Base-by-base conservation (phyloP, 2,888 invertebrate genomes). In the Cerastis leucographa region DNA sequence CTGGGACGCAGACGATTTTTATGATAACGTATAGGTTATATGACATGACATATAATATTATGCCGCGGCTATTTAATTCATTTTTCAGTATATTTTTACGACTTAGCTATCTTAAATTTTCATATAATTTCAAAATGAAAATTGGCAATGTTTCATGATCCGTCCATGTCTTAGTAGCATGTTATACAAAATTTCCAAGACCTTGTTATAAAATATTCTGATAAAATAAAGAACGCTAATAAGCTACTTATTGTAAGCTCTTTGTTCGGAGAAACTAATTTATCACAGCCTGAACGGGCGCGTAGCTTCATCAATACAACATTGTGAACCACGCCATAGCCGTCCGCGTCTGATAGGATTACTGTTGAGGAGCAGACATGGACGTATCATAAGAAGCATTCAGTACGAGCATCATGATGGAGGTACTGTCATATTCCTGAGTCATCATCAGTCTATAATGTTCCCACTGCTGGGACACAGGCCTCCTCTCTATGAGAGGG, bases 261-360 rank as follows among this genome's bases (percentile, higher is more conserved):
- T 59, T 51, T 73, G 51, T 62, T 70, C 46, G 22, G 61, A 67
- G 22, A 54, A 62, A 46, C 12, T 66, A 62, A 78, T 72, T 83
- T 70, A 59, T 72, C 51, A 7, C 19, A 74, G 65, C 40, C 42
- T n/a, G 22, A 62, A 66, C 0, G 35, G 59, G 54, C 40, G 49
- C 54, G 46, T 29, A 25, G 35, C n/a, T 61, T 64, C 49, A 25
- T 72, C 35, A 59, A 68, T 71, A 71, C n/a, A 42, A 51, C 29
- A 17, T 61, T 71, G 64, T 73, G 49, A 42, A 65, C 35, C 29
- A 2, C 68, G 56, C 68, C 54, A 76, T 69, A 66, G 69, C 40
- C 56, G 65, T 61, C 78, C 59, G 19, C 54, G 56, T 64, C 74
- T 86, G 81, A 84, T 81, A 85, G 75, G 79, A 85, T 86, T 86